A percentile compares a stretch with the other conserved stretches of the same genome.
These are phyloP conservation scores for western clawed frog (Xenopus tropicalis) DNA, from an alignment of 2,113 vertebrate species.

Conservation along the genomic window UCB_Xtro_10.0 CM004450.2:61512001-61512500, in stretches of 20 bases:
- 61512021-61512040: no score
- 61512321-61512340: slow-evolving; percentile 38
- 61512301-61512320: slow-evolving; percentile 30
- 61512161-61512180: not conserved
- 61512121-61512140: not conserved
- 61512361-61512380: slow-evolving; percentile 35
- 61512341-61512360: slow-evolving; percentile 27
- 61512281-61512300: slow-evolving; percentile 26
- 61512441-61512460: not conserved
- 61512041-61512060: no score
- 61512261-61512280: slow-evolving; percentile 30
- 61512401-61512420: slow-evolving; percentile 6
- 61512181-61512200: slow-evolving; percentile 45
- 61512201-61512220: slow-evolving; percentile 29
- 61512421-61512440: slow-evolving; percentile 10
- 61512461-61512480: no score
- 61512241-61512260: slow-evolving; percentile 33
- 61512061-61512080: no score
- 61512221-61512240: slow-evolving; percentile 14
- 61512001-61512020: no score
- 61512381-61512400: slow-evolving; percentile 25
- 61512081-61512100: no score
- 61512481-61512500: no score
- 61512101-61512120: no score
- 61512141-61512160: not conserved